Evolutionary conservation across 1,140 invertebrate species (phyloP).

Genomic region (Zaprionus gabonicus): DNA sequence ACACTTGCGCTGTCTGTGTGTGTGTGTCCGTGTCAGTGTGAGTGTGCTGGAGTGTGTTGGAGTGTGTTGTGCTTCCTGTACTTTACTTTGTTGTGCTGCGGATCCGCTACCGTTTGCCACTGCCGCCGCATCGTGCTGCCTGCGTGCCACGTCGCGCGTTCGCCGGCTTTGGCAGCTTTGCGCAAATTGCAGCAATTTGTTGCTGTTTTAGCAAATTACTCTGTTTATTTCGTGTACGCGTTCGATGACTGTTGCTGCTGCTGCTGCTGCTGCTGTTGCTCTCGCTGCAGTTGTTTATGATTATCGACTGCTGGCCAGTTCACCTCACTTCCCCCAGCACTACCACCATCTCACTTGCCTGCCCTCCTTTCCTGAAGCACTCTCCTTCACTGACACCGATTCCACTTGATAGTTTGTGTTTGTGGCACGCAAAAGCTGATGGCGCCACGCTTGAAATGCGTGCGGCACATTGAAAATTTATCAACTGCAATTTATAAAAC

Average conservation of each 20-base stretch:
- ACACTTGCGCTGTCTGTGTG: conserved; percentile 59
- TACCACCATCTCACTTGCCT: background rate
- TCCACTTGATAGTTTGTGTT: conserved; percentile 37
- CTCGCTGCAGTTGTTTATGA: conserved; percentile 63
- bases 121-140: background rate
- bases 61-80: conserved; percentile 30
- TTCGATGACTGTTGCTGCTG: conserved; percentile 24
- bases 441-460: conserved; percentile 58
- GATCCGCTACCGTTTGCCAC: conserved; percentile 16
- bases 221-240: conserved; percentile 69
- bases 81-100: conserved; percentile 22
- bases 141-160: conserved; percentile 55
- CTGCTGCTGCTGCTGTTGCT: conserved; percentile 22
- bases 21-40: conserved; percentile 11
- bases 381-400: conserved; percentile 38
- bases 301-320: conserved; percentile 70
- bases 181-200: conserved; percentile 82
- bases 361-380: too few relatives aligned
- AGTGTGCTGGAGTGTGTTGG: conserved; percentile 24
- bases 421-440: conserved; percentile 56
- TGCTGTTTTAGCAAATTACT: conserved; percentile 83
- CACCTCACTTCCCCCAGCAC: conserved; percentile 25
- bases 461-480: conserved; percentile 76
- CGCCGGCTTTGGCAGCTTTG: conserved; percentile 74
- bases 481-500: conserved; percentile 72